Base-by-base conservation (phyloP, 2,888 invertebrate species). In the Hydraecia micacea region DNA sequence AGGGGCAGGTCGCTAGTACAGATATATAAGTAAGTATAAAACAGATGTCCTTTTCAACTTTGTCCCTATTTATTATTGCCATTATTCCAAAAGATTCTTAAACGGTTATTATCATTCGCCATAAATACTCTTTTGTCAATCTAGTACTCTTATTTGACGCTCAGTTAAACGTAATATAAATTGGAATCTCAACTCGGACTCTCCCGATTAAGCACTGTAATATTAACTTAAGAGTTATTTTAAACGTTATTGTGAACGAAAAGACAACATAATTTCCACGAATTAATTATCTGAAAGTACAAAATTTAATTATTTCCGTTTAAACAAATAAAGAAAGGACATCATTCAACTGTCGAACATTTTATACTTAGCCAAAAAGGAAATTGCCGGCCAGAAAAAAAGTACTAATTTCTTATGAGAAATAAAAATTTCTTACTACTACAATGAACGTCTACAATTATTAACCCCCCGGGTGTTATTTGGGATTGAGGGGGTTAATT, bases 101-200 rank as follows among this genome's bases (percentile, higher is more conserved):
- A 25, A 32, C 9, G n/a, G 18, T 18, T 42, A 32, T n/a, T 63
- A 63, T n/a, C 25, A 21, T n/a, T 42, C 15, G 32, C 15, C 32
- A 11, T 62, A 32, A 0, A 4, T 5, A 6, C 13, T 39, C 42
- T 49, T 80, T 73, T 66, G 13, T 2, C n/a, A 49, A 73, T 32
- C 21, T 66, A 60, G 18, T 73, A 73, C 60, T 80, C 36, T 52
- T 55, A 52, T 67, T 80, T 28, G 4, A 62, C 62, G 42, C 25
- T 55, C 52, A 66, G 66, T 66, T 52, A 15, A 60, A 25, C n/a
- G 25, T 42, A 46, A 60, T 18, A 36, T 42, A 49, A 32, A 66
- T 80, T 80, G 21, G 18, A 80, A 58, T 52, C 60, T 32, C n/a
- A 32, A 32, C 11, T 58, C n/a, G 1, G 11, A 58, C 25, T 49